Base-by-base conservation (phyloP, 1,140 invertebrate genomes). In the Drosophila simulans region DNA sequence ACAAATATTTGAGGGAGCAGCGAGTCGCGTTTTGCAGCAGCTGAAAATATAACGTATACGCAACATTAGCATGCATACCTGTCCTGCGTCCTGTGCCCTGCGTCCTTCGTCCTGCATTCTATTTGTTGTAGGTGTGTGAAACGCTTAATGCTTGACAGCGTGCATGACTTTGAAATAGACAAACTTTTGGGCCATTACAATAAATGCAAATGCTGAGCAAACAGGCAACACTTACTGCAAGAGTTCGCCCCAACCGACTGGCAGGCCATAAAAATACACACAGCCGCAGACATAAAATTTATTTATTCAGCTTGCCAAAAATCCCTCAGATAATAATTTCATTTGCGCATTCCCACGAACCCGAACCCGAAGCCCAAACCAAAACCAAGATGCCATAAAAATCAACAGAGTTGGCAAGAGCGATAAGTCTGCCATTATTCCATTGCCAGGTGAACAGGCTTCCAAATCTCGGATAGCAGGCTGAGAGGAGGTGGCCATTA, bases 41-140 rank as follows among this genome's bases (percentile, higher is more conserved):
- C 84, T 83, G 83, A 79, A 86, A 83, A 79, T 83, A 86, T 88
- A 83, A 86, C 63, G 79, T 83, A 86, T 86, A 83, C 83, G 83
- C 79, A 65, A 62, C 83, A 86, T 86, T 86, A 86, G 80, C 85
- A 86, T 86, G 83, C 83, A 86, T 86, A 68, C 80, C 69, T 79
- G 56, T 69, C 13, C 42, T 12, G 8, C 42, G 8, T 45, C 42
- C 42, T 45, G 10, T 17, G 15, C 20, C 17, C 42, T 45, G 8
- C 39, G 39, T 7, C n/a, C 39, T 40, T 40, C n/a, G n/a, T 5
- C n/a, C 39, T 42, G 40, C 40, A 7, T 7, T 7, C 60, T 74
- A 51, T 69, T 59, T 63, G 43, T 12, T 27, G 15, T 46, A 5
- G 11, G 13, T 65, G 42, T 73, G 40, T 54, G 31, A 49, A 77